Conservation (phyloP, 2,113 vertebrate genomes). For the Epinephelus cyanopodus region DNA sequence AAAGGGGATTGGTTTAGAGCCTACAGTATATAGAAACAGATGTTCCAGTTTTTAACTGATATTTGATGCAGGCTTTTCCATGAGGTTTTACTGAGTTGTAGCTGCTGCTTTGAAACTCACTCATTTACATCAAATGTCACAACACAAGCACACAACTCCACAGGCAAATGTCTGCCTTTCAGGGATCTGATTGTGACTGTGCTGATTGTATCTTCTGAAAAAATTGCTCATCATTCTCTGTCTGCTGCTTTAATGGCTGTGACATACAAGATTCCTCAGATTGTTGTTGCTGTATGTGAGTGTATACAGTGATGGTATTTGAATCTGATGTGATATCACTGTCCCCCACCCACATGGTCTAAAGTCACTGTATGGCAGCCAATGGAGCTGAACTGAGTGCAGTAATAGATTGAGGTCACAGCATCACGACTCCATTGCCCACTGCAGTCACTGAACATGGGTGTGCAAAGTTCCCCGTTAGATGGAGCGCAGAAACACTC, state of each 20-base stretch:
- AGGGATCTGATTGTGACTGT: not conserved
- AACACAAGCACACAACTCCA: not conserved
- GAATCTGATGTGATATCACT: constrained; percentile 9
- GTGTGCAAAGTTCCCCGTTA: not conserved
- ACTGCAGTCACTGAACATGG: constrained; percentile 11
- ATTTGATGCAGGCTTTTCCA: not conserved
- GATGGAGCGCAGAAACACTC: not conserved
- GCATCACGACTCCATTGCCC: constrained; percentile 24
- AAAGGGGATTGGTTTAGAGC: no score
- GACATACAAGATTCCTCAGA: not conserved
- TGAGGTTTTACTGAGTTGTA: not conserved
- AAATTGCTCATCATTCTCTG: not conserved
- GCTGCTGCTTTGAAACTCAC: not conserved
- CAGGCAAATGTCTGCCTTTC: not conserved
- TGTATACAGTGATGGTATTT: constrained; percentile 1
- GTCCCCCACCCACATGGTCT: not conserved
- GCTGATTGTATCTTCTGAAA: not conserved
- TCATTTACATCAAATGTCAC: not conserved
- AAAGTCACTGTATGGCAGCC: constrained; percentile 7
- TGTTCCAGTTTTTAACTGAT: no score
- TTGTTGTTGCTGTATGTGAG: not conserved
- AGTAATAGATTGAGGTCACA: constrained; percentile 49
- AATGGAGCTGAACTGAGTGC: constrained; percentile 5
- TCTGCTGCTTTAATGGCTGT: not conserved
- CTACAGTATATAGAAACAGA: no score